These are phyloP conservation scores for Paradisaea rubra DNA, from an alignment of 2,113 vertebrate species.

Conservation along the genomic window DNA sequence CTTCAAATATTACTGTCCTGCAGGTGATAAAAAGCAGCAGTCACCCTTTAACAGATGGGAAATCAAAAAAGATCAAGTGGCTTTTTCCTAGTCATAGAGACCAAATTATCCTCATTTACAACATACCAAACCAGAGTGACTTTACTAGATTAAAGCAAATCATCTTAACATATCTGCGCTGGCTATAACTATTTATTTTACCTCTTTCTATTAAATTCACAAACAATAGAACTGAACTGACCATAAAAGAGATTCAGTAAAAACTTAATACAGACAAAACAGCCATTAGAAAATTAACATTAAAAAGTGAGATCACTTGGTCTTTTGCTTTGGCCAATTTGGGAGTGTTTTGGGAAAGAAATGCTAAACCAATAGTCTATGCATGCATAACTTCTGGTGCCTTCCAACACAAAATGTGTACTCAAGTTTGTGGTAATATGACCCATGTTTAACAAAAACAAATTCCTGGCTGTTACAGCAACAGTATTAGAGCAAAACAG, in stretches of 20 bases:
- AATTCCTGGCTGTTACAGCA: not conserved
- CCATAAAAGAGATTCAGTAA: not conserved
- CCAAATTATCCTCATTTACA: not conserved
- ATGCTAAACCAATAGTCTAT: not conserved
- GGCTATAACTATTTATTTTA: not conserved
- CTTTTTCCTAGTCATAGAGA: not conserved
- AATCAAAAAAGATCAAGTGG: not conserved
- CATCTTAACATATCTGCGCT: rapidly evolving
- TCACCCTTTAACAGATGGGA: not conserved
- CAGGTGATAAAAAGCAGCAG: not conserved
- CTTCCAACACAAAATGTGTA: not conserved
- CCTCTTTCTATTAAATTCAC: not conserved
- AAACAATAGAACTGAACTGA: not conserved
- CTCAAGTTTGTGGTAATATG: not conserved
- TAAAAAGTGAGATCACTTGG: no score
- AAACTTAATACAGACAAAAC: not conserved
- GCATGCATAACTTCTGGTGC: not conserved
- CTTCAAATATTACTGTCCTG: not conserved
- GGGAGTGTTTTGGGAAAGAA: not conserved
- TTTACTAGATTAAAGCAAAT: not conserved
- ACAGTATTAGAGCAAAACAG: not conserved
- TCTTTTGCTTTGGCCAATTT: not conserved
- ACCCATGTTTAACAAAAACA: not conserved
- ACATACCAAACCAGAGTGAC: not conserved
- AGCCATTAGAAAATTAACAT: not conserved